Base-by-base conservation (phyloP, 2,797 vertebrate genomes). In the Alca torda region DNA sequence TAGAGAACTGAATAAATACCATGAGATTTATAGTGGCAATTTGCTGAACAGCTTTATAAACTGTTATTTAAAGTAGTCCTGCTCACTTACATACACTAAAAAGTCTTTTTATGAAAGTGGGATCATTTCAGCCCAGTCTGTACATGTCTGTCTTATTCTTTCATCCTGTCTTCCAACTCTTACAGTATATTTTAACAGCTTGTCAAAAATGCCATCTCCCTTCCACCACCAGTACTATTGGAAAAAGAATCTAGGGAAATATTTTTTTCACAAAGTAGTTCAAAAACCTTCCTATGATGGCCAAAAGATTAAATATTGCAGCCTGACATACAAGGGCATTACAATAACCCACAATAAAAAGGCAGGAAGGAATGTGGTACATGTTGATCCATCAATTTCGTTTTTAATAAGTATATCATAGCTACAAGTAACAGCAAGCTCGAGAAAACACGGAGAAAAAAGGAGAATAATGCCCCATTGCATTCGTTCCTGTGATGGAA, bases 141-240 rank as follows among this genome's bases (percentile, higher is more conserved):
- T 12, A 9, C 60, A 30, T 25, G 21, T 53, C 74, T 45, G 59
- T 63, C 90, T 67, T 33, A 70, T 75, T 74, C 76, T 79, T 92
- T 61, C 86, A 79, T 48, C 45, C 69, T 30, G 11, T 41, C 70
- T 65, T 84, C 46, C 75, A 79, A 43, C 57, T 84, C 53, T 83
- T 54, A 60, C 14, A 16, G 6, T 90, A 6, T 67, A 79, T 57
- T 95, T 95, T 87, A 86, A 87, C 56, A 74, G 28, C 60, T 90
- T 96, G 76, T 93, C 86, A 95, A 92, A 92, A 92, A 78, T 14
- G 33, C 60, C 81, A 97, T 61, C 53, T 92, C 73, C 60, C 60
- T 94, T 80, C 90, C 60, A 84, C 82, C 93, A 95, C 57, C 45
- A 57, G 53, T 6, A 61, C 25, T 50, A 84, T 1, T 48, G 39